phyloP scores from a whole-genome alignment of 2,797 vertebrate genomes.

The Syngnathus rostellatus region DNA sequence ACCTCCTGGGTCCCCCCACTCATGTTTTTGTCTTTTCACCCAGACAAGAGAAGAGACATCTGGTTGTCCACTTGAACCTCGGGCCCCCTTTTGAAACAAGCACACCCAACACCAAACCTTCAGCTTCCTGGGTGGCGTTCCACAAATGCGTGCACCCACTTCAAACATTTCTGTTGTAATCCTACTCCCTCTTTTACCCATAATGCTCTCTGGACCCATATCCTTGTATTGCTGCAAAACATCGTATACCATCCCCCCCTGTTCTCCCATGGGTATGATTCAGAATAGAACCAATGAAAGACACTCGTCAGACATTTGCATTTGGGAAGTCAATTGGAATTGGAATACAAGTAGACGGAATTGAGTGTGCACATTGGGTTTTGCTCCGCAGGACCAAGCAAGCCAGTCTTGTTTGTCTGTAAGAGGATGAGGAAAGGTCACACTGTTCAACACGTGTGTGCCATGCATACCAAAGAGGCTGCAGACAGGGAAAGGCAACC shows the following conservation, averaged over 20 bases:
- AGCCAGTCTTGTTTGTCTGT: neutral
- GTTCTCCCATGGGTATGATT: slow-evolving; percentile 16
- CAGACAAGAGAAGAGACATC: slow-evolving; percentile 52
- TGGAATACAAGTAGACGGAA: neutral
- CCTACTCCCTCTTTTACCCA: slow-evolving; percentile 40
- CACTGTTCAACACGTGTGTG: neutral
- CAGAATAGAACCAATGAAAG: neutral
- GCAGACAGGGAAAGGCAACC: slow-evolving; percentile 4
- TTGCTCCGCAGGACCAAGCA: neutral
- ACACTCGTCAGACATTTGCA: neutral
- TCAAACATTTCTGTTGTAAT: slow-evolving; percentile 24
- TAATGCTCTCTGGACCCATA: slow-evolving; percentile 25
- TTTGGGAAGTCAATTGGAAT: neutral
- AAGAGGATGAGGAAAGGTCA: neutral
- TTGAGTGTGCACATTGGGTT: neutral
- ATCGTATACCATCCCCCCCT: slow-evolving; percentile 30
- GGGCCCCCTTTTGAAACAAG: slow-evolving; percentile 10
- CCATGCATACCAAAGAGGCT: slow-evolving; percentile 14
- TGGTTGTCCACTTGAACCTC: slow-evolving; percentile 58
- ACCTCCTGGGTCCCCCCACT: slow-evolving; percentile 11
- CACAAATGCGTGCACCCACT: slow-evolving; percentile 21
- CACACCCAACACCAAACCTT: slow-evolving; percentile 9
- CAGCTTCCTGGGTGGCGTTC: slow-evolving; percentile 28
- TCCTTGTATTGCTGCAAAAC: slow-evolving; percentile 32
- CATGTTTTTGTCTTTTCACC: slow-evolving; percentile 24